phyloP scores from a whole-genome alignment of 2,113 vertebrate species.

The Leiothrix lutea region DNA sequence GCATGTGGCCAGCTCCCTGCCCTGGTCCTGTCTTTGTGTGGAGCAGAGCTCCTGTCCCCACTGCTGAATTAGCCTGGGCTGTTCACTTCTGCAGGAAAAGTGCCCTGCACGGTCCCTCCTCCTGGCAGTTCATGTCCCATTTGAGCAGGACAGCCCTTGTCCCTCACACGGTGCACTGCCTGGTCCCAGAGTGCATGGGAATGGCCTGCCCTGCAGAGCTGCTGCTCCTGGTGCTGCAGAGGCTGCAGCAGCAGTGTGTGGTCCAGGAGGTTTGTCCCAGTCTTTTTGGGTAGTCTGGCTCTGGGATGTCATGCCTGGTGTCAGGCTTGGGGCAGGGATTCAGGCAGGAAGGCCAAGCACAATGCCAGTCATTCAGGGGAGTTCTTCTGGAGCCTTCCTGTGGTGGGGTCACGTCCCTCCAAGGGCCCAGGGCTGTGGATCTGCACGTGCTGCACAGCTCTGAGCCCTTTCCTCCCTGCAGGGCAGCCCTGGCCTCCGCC shows the following conservation, averaged over 20 bases:
- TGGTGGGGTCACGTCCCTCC: accelerated
- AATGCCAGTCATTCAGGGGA: accelerated
- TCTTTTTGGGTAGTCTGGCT: accelerated
- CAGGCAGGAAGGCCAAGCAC: accelerated
- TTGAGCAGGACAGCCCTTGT: background rate
- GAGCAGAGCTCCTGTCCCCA: background rate
- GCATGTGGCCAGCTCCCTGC: background rate
- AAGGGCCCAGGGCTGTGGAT: accelerated
- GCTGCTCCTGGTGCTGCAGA: background rate
- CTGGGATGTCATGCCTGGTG: background rate
- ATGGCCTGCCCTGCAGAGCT: background rate
- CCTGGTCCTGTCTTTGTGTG: background rate
- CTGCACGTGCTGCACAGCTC: background rate
- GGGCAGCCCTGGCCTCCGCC: slow-evolving; percentile 87
- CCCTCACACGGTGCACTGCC: accelerated
- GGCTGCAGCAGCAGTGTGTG: background rate
- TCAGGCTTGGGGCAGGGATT: background rate
- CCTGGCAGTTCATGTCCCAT: accelerated
- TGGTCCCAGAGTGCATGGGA: accelerated
- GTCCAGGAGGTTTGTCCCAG: accelerated
- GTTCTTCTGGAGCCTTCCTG: background rate
- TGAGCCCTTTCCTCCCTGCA: background rate
- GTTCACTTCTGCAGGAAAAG: background rate
- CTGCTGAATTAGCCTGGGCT: background rate
- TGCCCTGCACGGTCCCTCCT: no score